Evolutionary conservation across 2,797 vertebrate species (phyloP), one percentile per base, ranked within the genome.

Genomic region (Parauchenoglanis ngamensis): DNA sequence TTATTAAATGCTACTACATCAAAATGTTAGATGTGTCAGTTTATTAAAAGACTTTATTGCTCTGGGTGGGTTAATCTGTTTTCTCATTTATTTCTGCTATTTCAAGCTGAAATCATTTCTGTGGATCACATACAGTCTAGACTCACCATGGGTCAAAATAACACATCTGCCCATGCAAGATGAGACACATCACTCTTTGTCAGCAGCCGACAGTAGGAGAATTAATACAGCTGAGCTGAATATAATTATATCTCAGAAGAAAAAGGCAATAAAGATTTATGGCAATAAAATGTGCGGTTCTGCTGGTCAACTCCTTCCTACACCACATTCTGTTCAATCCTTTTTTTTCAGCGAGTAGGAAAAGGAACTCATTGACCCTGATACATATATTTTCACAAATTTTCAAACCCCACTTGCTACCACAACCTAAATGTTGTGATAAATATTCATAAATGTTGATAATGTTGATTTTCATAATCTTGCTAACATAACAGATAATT

Each of bases 11-110:
- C 78, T 40, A 13, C 61, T 83, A 35, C 46, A 68, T 68, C 8
- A 54, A 68, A 83, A 67, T 63, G 7, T 23, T 81, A 15, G 57
- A 82, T 67, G 25, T 65, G 63, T 54, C 44, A 6, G 17, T 83
- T 65, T 52, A 83, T 83, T 52, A 59, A 86, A 84, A 83, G 56
- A 35, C 75, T 86, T 84, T 87, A 87, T 81, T 81, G 59, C 85
- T 83, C 63, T 83, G 81, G 15, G 40, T 82, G 85, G 68, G 72
- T 75, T 88, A 76, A 25, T 72, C 61, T 68, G 67, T 84, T 73
- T 88, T 72, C 57, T 72, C 57, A 68, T 87, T 78, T 63, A 75
- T 73, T 49, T 44, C 70, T 46, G 54, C 19, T 40, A 77, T 70
- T 59, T 40, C 63, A 65, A 65, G 12, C 19, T 35, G 57, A 31